A percentile compares a stretch with the other conserved stretches of the same genome.
Conservation (phyloP, 2,888 invertebrate genomes). For the Aphodius granarius region DNA sequence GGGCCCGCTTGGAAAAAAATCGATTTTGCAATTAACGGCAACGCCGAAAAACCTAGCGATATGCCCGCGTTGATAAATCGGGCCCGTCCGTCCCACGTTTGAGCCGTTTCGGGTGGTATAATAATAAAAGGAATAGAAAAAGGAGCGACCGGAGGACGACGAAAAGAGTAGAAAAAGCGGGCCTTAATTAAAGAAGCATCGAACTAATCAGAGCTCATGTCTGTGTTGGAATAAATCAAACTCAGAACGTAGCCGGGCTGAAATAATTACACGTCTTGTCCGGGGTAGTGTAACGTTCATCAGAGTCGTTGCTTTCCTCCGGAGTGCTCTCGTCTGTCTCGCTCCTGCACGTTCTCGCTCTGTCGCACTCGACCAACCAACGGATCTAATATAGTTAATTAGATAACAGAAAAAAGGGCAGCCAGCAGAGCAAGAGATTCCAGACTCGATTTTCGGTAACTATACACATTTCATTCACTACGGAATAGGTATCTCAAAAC, state of each 20-base stretch:
- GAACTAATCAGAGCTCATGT: constrained; percentile 56
- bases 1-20: background rate
- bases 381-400: constrained; percentile 56
- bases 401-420: constrained; percentile 44
- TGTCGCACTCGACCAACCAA: constrained; percentile 1
- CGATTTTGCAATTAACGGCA: background rate
- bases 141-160: background rate
- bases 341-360: background rate
- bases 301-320: constrained; percentile 51
- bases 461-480: background rate
- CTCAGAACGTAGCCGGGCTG: constrained; percentile 52
- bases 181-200: constrained; percentile 57
- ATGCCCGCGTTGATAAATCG: background rate
- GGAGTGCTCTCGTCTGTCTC: background rate
- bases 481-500: background rate
- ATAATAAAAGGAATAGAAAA: background rate
- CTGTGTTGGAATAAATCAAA: constrained; percentile 56
- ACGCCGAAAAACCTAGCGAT: background rate
- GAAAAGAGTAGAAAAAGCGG: constrained; percentile 48
- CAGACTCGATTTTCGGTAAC: background rate
- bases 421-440: background rate
- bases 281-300: constrained; percentile 54
- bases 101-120: background rate
- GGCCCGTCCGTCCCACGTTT: background rate
- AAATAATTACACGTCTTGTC: constrained; percentile 57